Evolutionary conservation across 2,113 vertebrate genomes (phyloP).

Genomic region (Sylvicapra grimmia): DNA sequence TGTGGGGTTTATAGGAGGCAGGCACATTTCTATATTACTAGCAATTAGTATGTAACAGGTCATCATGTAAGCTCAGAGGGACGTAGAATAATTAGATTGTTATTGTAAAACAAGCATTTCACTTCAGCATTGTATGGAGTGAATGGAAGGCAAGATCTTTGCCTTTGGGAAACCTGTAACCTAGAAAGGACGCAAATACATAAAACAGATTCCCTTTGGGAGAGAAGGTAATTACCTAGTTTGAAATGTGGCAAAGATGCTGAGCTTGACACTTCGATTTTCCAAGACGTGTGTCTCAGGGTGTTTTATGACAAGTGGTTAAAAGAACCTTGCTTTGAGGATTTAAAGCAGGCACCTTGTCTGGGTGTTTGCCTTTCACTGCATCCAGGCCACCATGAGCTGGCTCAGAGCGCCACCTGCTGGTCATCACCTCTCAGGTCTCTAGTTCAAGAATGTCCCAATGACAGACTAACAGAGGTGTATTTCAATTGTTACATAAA

Average conservation of each 20-base stretch:
- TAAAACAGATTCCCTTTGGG: conserved; percentile 72
- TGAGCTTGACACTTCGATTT: conserved; percentile 75
- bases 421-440: not conserved
- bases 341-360: conserved; percentile 43
- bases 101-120: conserved; percentile 56
- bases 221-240: conserved; percentile 71
- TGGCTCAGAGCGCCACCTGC: conserved; percentile 57
- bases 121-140: conserved; percentile 19
- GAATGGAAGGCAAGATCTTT: conserved; percentile 53
- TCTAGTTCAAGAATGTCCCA: not conserved
- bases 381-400: not conserved
- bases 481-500: not conserved
- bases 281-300: conserved; percentile 60
- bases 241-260: conserved; percentile 75
- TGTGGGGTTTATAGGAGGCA: not conserved
- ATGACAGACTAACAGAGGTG: not conserved
- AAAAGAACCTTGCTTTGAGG: conserved; percentile 51
- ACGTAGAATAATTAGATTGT: conserved; percentile 64
- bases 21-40: conserved; percentile 44
- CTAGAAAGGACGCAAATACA: conserved; percentile 71
- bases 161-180: conserved; percentile 70
- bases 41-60: conserved; percentile 61
- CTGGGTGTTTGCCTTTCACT: not conserved
- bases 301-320: conserved; percentile 70
- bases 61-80: conserved; percentile 63